Percentiles rank a stretch among this genome's conserved stretches.
Conservation (phyloP, 2,797 vertebrate genomes). For the Leptoclinus maculatus region DNA sequence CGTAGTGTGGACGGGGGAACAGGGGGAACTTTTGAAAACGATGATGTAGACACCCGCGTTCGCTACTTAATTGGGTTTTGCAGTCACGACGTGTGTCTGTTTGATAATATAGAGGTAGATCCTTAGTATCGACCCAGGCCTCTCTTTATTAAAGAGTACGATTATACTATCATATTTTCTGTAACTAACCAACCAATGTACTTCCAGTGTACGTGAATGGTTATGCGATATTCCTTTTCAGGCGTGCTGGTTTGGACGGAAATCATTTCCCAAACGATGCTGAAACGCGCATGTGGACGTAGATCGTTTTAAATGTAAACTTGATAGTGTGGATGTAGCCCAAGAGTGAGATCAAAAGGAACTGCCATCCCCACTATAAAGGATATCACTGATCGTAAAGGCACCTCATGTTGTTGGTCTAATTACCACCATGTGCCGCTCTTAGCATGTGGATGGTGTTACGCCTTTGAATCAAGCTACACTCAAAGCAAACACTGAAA, state of each 20-base stretch:
- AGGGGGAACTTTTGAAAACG: too few species aligned
- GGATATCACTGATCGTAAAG: constrained; percentile 22
- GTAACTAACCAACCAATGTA: too few species aligned
- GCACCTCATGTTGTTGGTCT: constrained; percentile 20
- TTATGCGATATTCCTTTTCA: not conserved
- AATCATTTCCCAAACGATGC: not conserved
- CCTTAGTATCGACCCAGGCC: too few species aligned
- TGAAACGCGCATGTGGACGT: not conserved
- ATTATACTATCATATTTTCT: not conserved
- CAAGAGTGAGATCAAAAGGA: not conserved
- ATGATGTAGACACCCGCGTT: too few species aligned
- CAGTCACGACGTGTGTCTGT: too few species aligned
- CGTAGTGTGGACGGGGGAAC: not conserved
- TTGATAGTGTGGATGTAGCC: not conserved
- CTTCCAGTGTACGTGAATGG: not conserved
- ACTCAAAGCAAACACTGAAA: constrained; percentile 17
- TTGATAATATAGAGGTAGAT: too few species aligned
- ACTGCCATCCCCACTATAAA: not conserved
- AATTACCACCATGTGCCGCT: constrained; percentile 45
- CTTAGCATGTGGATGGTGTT: not conserved
- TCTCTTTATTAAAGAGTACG: not conserved
- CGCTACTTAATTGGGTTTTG: too few species aligned
- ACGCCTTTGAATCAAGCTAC: constrained; percentile 3
- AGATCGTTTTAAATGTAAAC: not conserved
- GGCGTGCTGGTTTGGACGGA: not conserved